Conservation (phyloP, 2,113 vertebrate species). For the Cynoglossus semilaevis region DNA sequence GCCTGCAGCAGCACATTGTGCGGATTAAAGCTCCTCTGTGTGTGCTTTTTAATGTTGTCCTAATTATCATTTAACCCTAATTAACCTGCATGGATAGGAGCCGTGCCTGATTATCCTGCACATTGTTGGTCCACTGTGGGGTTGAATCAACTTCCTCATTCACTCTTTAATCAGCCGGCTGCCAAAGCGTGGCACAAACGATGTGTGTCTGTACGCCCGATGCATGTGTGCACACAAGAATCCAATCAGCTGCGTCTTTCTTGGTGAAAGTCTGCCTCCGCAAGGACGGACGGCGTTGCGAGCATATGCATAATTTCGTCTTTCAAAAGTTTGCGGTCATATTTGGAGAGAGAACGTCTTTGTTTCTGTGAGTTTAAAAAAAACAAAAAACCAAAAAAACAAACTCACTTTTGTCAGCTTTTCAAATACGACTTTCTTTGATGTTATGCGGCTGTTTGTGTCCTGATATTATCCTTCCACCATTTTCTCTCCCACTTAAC, state of each 20-base stretch:
- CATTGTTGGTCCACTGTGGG: constrained; percentile 62
- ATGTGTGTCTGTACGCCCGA: constrained; percentile 18
- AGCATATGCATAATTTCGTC: constrained; percentile 3
- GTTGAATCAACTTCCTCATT: constrained; percentile 62
- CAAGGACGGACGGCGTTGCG: constrained; percentile 43
- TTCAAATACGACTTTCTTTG: constrained; percentile 18
- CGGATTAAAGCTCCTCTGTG: constrained; percentile 61
- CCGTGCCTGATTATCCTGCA: constrained; percentile 62
- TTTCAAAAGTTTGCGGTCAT: constrained; percentile 21
- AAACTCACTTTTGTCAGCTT: constrained; percentile 19
- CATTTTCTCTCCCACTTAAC: constrained; percentile 29
- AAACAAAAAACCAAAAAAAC: constrained; percentile 24
- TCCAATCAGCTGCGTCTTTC: constrained; percentile 33
- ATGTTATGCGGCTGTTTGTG: constrained; percentile 26
- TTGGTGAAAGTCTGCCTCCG: constrained; percentile 24
- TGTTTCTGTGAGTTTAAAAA: constrained; percentile 20
- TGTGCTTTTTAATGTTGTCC: constrained; percentile 70
- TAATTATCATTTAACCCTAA: constrained; percentile 80
- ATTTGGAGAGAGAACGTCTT: constrained; percentile 21
- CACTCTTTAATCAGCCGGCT: constrained; percentile 68
- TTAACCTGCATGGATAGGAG: constrained; percentile 71
- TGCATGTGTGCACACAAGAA: neutral
- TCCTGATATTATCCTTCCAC: constrained; percentile 20
- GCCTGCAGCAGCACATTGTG: constrained; percentile 30
- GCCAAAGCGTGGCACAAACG: constrained; percentile 32